Evolutionary conservation across 2,113 vertebrate genomes (phyloP).

Genomic region (Protobothrops mucrosquamatus): DNA sequence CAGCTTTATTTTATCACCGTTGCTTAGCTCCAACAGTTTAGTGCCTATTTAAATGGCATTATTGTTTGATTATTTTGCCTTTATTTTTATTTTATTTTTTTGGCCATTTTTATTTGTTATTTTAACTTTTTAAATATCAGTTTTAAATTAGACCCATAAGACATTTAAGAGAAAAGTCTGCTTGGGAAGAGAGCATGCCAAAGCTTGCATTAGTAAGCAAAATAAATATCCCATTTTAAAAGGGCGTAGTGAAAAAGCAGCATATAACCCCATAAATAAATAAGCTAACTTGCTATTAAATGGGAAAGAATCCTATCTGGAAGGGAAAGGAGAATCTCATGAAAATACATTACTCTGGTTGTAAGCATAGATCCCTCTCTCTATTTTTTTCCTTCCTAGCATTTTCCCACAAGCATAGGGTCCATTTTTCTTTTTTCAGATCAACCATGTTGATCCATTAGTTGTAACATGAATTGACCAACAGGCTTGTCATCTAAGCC

Average conservation of each 20-base stretch:
- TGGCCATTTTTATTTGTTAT: background rate
- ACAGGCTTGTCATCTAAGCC: background rate
- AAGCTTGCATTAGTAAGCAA: background rate
- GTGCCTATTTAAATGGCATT: background rate
- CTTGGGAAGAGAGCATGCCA: background rate
- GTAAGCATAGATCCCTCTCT: background rate
- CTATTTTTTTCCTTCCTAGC: background rate
- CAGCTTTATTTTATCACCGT: background rate
- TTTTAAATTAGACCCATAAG: background rate
- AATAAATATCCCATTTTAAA: background rate
- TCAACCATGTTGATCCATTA: background rate
- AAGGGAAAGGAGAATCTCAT: background rate
- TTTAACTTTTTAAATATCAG: background rate
- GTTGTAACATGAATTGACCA: background rate
- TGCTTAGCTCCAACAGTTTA: background rate
- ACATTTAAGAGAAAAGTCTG: background rate
- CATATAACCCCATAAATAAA: background rate
- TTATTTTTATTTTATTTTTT: background rate
- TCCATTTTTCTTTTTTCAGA: background rate
- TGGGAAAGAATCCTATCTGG: background rate
- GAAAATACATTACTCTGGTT: background rate
- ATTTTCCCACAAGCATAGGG: background rate
- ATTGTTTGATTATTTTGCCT: background rate
- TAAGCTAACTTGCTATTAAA: background rate
- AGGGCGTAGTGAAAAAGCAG: background rate